Evolutionary conservation across 2,113 vertebrate genomes (phyloP), one percentile per base, ranked within the genome.

Genomic region (Thunnus maccoyii): DNA sequence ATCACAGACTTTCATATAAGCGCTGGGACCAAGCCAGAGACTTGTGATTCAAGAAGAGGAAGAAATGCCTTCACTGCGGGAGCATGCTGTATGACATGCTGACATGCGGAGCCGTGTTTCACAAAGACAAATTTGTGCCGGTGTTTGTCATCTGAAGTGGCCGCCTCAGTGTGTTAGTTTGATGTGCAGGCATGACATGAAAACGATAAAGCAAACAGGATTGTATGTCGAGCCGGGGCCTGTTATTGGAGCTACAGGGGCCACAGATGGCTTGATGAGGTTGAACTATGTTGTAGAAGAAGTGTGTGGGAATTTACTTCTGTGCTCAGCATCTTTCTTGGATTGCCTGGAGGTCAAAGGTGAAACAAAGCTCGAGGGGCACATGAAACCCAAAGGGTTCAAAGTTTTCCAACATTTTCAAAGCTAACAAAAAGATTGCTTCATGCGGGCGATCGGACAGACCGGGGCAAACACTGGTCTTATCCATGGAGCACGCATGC

Each of bases 1-100:
- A 88, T 90, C 85, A 61, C 72, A 81, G 73, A 83, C 64, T 87
- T 87, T 83, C 68, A 83, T 91, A 86, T 86, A 87, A 84, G 84
- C 82, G 44, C 63, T 72, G 73, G 74, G 72, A 72, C 83, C 66
- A 30, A 73, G 78, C 76, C 82, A 78, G 77, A 77, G 65, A 68
- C 65, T 67, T 46, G 64, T 13, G 72, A 66, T 73, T 73, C 47
- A 62, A 78, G 64, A 14, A 1, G 25, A 72, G 76, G 67, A 57
- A 74, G 60, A 75, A 86, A 67, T 48, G 11, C 69, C 69, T 82
- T 63, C 25, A 17, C 56, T 58, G 48, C 52, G 20, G 30, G 81
- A 79, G 60, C 67, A 32, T 15, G 72, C 78, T 44, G 9, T 76
- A 82, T 52, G 64, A 82, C 30, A 67, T 18, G 66, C 64, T 52